A percentile compares a stretch with the other conserved stretches of the same genome.
Conservation (phyloP, 2,797 vertebrate genomes). For the Acanthornis magna region DNA sequence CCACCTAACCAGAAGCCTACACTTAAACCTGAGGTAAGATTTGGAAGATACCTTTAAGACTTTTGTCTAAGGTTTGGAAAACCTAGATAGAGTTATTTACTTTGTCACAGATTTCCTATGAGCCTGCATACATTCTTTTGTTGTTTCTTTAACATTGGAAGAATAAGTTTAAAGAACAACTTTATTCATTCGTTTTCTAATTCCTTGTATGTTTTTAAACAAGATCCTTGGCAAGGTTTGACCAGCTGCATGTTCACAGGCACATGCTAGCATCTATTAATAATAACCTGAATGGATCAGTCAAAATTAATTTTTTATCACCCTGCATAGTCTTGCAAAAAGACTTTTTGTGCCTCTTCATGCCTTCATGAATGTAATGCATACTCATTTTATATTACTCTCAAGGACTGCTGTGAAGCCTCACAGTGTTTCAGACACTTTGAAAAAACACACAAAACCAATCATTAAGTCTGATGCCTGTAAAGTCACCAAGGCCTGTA, state of each 20-base stretch:
- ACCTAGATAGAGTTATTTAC: neutral
- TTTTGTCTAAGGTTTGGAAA: neutral
- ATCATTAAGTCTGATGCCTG: neutral
- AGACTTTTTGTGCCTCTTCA: neutral
- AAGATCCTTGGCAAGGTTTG: neutral
- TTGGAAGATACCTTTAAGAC: neutral
- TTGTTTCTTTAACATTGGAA: neutral
- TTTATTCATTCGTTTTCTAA: neutral
- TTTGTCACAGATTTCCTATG: neutral
- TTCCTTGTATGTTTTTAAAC: neutral
- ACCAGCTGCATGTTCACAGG: neutral
- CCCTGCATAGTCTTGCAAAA: neutral
- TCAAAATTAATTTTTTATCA: neutral
- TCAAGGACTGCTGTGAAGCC: neutral
- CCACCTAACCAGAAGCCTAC: neutral
- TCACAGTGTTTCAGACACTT: neutral
- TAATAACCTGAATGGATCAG: neutral
- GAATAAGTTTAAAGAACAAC: neutral
- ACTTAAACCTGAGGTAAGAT: neutral
- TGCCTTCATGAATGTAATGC: neutral
- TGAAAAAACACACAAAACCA: neutral
- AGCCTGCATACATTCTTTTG: accelerated
- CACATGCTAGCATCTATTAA: neutral
- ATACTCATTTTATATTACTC: neutral
- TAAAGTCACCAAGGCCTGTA: neutral